Conservation (phyloP, 1,140 invertebrate species). For the Solenopsis invicta region DNA sequence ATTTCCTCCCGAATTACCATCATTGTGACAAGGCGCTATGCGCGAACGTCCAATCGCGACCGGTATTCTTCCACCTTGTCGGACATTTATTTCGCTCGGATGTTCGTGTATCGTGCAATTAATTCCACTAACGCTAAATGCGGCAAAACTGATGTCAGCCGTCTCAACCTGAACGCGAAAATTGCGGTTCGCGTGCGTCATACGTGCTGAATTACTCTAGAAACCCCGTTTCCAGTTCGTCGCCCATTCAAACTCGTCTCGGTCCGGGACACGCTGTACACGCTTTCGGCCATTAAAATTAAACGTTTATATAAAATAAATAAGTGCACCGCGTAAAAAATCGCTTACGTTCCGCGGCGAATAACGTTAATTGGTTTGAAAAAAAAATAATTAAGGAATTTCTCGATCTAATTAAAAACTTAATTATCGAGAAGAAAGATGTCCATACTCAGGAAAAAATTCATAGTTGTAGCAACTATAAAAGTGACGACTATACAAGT, state of each 20-base stretch:
- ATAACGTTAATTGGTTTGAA: not conserved
- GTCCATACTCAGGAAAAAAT: not conserved
- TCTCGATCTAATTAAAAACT: constrained; percentile 12
- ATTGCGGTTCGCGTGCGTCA: constrained; percentile 48
- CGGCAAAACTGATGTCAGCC: constrained; percentile 64
- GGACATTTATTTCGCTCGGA: constrained; percentile 16
- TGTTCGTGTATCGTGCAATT: constrained; percentile 53
- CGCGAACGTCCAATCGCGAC: not conserved
- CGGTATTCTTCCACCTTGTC: constrained; percentile 37
- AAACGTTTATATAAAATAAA: constrained; percentile 22
- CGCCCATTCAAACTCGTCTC: constrained; percentile 42
- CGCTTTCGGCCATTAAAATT: constrained; percentile 53
- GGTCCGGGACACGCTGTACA: constrained; percentile 19
- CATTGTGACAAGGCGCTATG: constrained; percentile 19
- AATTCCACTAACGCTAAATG: constrained; percentile 70
- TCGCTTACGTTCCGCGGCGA: not conserved
- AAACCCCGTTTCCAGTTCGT: constrained; percentile 59
- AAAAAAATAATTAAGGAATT: constrained; percentile 18
- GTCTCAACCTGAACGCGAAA: constrained; percentile 27
- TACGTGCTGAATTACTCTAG: constrained; percentile 53
- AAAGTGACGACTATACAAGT: too few species aligned
- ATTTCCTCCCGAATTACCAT: constrained; percentile 67
- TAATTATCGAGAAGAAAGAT: not conserved
- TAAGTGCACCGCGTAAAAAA: not conserved
- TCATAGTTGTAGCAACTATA: too few species aligned